Base-by-base conservation (phyloP, 2,888 invertebrate species). In the Coelinius sp. region DNA sequence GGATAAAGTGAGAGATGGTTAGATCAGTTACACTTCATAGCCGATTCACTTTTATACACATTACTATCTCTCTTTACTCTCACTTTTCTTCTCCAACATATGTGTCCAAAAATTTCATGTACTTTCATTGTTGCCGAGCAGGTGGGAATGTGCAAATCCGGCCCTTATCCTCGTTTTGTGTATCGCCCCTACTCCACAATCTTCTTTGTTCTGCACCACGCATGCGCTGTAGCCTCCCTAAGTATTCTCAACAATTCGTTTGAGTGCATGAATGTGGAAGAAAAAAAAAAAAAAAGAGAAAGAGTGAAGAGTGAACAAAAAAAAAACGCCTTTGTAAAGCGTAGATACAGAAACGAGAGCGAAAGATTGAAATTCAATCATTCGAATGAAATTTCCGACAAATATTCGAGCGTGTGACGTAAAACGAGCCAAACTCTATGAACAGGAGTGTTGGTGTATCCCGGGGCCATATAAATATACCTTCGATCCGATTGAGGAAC, bases 401-500 rank as follows among this genome's bases (percentile, higher is more conserved):
- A 49, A 49, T 49, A 49, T 49, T 49, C 46, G 31, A 27, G 20
- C 17, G 31, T 38, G 56, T 56, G 68, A 68, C 52, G 62, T 46
- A 62, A 62, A 46, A 53, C 52, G 49, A 71, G 53, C 41, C 67
- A 10, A 67, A 68, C 52, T 62, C 31, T 35, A 67, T 71, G 71
- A 62, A 49, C 67, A 62, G 66, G 59, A 66, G 62, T 67, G 67
- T 67, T 68, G 25, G 59, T 53, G 24, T 59, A 20, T 35, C 49
- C 25, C 6, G 71, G 59, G 66, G 41, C 59, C 59, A 66, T 66
- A 62, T 71, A 62, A 71, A 71, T 71, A 71, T 68, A 68, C 59
- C 67, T 67, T 71, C 67, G 71, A 71, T 71, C 63, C 67, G 71
- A 71, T 71, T 71, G 67, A 67, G 67, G 66, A 44, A 63, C 35